Base-by-base conservation (phyloP, 2,113 vertebrate genomes). In the Proterorhinus semilunaris region DNA sequence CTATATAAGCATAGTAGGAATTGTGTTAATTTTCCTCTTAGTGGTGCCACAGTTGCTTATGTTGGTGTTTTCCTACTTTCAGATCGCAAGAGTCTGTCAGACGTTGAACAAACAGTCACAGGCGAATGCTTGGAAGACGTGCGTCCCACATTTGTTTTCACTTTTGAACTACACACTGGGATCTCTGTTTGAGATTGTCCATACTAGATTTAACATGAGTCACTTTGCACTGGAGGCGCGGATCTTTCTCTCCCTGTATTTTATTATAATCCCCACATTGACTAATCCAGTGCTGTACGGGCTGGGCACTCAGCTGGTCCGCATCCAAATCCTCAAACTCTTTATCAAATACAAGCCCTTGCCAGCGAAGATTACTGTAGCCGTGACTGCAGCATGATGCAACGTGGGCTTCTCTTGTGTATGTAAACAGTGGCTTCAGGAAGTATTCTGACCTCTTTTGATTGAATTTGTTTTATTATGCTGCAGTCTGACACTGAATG, bases 121-220 rank as follows among this genome's bases (percentile, higher is more conserved):
- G 11, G 13, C 47, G 8, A 92, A 89, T 13, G 91, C 90, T 16
- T 62, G 92, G 0, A 91, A 86, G 66, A 93, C 88, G 0, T 91
- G 92, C 7, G 17, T 86, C 44, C 93, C 92, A 3, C 92, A 93
- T 69, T 62, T 91, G 12, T 57, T 90, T 0, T 90, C 92, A 36
- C 68, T 91, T 74, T 5, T 71, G 8, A 92, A 65, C 73, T 90
- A 68, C 73, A 79, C 57, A 21, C 43, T 81, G 0, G 76, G 71
- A 3, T 8, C 53, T 9, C 0, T 84, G 0, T 85, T 83, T 75
- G 83, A 89, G 70, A 2, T 86, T 3, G 16, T 68, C 42, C 87
- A 88, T 44, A 73, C 9, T 9, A 68, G 82, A 71, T 83, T 87
- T 16, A 36, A 85, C 16, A 82, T 83, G 78, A 86, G 2, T 57